Evolutionary conservation across 2,797 vertebrate species (phyloP), one percentile per base, ranked within the genome.

Genomic region (Pseudochirops cupreus): DNA sequence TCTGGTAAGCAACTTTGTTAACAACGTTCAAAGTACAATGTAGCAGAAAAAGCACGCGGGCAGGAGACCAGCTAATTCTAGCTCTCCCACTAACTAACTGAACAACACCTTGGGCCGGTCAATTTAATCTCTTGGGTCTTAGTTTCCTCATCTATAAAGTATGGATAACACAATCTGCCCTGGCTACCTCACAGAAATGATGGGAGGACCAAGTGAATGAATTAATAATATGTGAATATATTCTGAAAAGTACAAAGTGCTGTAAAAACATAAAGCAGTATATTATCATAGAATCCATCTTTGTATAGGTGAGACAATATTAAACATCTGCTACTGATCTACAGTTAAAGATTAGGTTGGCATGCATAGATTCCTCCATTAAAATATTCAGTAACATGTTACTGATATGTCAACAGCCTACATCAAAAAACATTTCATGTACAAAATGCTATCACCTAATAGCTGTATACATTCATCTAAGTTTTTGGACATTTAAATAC

Each of bases 341-440:
- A 62, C 4, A 94, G 91, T 16, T 21, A 89, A 87, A 95, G 55
- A 91, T 4, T 94, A 31, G 62, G 67, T 91, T 58, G 46, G 53
- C 31, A 95, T 89, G 95, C 94, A 97, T 0, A 94, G 74, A 94
- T 92, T 91, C 87, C 91, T 59, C 4, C 74, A 59, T 89, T 94
- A 96, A 74, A 93, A 95, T 82, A 97, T 94, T 97, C 96, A 97
- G 94, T 97, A 96, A 94, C 94, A 97, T 33, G 94, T 94, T 96
- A 95, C 91, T 93, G 96, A 95, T 96, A 96, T 57, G 59, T 92
- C 95, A 97, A 90, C 94, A 95, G 95, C 97, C 97, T 97, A 95
- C 94, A 96, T 95, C 16, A 92, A 96, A 97, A 98, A 98, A 97
- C 97, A 98, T 94, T 97, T 39, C 97, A 97, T 98, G 93, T 97